Conservation (phyloP, 2,797 vertebrate species). For the Aulostomus chinensis region DNA sequence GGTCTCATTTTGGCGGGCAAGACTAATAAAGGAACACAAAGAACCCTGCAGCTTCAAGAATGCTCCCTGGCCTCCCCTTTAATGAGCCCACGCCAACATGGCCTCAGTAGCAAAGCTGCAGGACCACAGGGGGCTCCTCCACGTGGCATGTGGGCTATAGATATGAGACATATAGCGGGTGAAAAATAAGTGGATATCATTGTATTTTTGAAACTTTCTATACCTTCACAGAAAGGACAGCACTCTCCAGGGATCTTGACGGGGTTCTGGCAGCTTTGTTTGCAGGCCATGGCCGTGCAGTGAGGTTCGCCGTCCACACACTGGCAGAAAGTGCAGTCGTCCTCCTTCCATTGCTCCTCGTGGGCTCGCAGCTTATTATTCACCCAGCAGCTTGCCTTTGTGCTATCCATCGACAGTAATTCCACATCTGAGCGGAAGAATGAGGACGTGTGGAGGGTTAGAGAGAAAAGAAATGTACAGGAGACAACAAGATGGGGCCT, state of each 20-base stretch:
- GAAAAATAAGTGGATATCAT: too few relatives aligned
- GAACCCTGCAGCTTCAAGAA: slow-evolving; percentile 72
- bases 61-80: slow-evolving; percentile 68
- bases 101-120: slow-evolving; percentile 48
- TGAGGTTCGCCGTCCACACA: slow-evolving; percentile 83
- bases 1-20: slow-evolving; percentile 72
- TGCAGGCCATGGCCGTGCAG: slow-evolving; percentile 87
- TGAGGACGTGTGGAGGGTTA: background rate
- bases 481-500: background rate
- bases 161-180: background rate
- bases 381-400: slow-evolving; percentile 82
- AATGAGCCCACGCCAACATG: slow-evolving; percentile 69
- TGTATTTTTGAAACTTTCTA: too few relatives aligned
- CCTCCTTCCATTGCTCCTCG: slow-evolving; percentile 86
- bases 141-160: slow-evolving; percentile 20
- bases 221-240: slow-evolving; percentile 86
- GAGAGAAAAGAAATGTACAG: background rate
- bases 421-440: slow-evolving; percentile 73
- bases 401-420: slow-evolving; percentile 77
- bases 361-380: slow-evolving; percentile 78
- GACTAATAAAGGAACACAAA: slow-evolving; percentile 77
- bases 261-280: slow-evolving; percentile 84
- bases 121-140: slow-evolving; percentile 39
- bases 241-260: slow-evolving; percentile 86
- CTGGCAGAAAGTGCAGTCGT: slow-evolving; percentile 87